Evolutionary conservation across 2,888 invertebrate genomes (phyloP).

Genomic region (Tenthredo amoena): DNA sequence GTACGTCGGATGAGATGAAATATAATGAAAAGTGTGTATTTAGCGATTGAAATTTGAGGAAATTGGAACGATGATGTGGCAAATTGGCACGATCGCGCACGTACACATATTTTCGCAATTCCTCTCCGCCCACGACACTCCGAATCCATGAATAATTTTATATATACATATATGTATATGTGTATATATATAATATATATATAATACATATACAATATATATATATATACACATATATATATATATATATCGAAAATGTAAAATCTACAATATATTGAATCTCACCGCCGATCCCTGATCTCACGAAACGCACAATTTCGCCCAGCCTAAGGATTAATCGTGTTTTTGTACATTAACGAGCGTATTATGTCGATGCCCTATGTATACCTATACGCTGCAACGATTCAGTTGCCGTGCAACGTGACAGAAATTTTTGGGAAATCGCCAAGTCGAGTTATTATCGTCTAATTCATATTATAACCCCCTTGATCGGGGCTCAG

Average conservation of each 20-base stretch:
- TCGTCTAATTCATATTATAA: background rate
- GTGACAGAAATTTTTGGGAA: background rate
- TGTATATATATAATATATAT: conserved; percentile 35
- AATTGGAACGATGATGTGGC: background rate
- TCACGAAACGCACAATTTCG: conserved; percentile 58
- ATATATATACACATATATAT: conserved; percentile 31
- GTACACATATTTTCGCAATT: background rate
- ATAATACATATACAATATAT: too few relatives aligned
- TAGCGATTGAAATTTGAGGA: background rate
- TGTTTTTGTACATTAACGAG: conserved; percentile 35
- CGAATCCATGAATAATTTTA: background rate
- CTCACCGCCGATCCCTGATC: conserved; percentile 51
- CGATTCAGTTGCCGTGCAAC: background rate
- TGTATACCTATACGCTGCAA: background rate
- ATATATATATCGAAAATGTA: background rate
- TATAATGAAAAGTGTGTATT: background rate
- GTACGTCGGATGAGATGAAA: conserved; percentile 48
- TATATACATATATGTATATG: background rate
- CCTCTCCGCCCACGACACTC: background rate
- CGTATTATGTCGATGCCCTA: conserved; percentile 2
- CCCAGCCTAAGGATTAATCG: conserved; percentile 53
- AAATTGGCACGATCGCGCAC: conserved; percentile 3
- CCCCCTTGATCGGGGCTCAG: background rate
- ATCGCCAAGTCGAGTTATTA: conserved; percentile 13
- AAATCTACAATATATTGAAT: conserved; percentile 1